Base-by-base conservation (phyloP, 2,888 invertebrate species). In the Euspilapteryx auroguttella region DNA sequence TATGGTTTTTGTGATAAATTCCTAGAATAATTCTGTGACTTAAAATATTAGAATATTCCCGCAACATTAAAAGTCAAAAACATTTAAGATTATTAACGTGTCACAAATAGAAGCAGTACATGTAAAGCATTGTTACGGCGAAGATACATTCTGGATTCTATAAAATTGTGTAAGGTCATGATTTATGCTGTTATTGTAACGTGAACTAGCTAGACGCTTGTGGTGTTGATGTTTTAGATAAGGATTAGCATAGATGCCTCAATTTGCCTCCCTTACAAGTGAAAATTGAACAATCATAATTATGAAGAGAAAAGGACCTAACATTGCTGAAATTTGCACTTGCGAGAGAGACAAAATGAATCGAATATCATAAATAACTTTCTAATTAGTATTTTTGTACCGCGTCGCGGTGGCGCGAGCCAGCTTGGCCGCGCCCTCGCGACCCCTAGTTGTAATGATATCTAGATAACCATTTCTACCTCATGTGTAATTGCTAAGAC, bases 1-100 rank as follows among this genome's bases (percentile, higher is more conserved):
- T 54, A 64, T 56, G 51, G 56, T 64, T 62, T n/a, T 64, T 71
- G 73, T 75, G 73, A 71, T 73, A 71, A 55, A 51, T 28, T n/a
- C n/a, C n/a, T n/a, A n/a, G n/a, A n/a, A n/a, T n/a, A n/a, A n/a
- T n/a, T n/a, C n/a, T n/a, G n/a, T n/a, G n/a, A n/a, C n/a, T n/a
- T n/a, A n/a, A n/a, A n/a, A n/a, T n/a, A n/a, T n/a, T n/a, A n/a
- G n/a, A n/a, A n/a, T n/a, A n/a, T n/a, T n/a, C n/a, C n/a, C n/a
- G n/a, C n/a, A n/a, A n/a, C n/a, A n/a, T n/a, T n/a, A n/a, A n/a
- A n/a, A n/a, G n/a, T n/a, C n/a, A n/a, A n/a, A n/a, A n/a, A n/a
- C n/a, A n/a, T n/a, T n/a, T n/a, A n/a, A n/a, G n/a, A n/a, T n/a
- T n/a, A n/a, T n/a, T n/a, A n/a, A n/a, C n/a, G n/a, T n/a, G n/a